Base-by-base conservation (phyloP, 2,888 invertebrate genomes). In the Trachelus stipa region DNA sequence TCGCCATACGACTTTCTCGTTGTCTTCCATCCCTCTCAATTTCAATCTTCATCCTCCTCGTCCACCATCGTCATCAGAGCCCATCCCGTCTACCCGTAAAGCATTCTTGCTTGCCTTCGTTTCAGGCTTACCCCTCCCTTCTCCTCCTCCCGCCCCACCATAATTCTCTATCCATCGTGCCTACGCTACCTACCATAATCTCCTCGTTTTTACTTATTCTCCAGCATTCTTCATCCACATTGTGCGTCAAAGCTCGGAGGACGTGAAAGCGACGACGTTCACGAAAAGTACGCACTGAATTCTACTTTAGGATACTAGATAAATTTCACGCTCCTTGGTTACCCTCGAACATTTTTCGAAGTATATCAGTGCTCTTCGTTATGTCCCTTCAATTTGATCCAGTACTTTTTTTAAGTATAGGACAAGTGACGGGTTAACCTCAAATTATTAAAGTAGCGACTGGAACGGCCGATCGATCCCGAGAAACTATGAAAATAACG, bases 1-100 rank as follows among this genome's bases (percentile, higher is more conserved):
- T 76, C 69, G 71, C 79, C 34, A 74, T 75, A 68, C 40, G 69
- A 56, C 56, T 73, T 37, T 73, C 76, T 76, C 37, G 40, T 69
- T 68, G 69, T 69, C 15, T 69, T 69, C 12, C n/a, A 12, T 69
- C 76, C 56, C 68, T n/a, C 76, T 23, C 76, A 71, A n/a, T 68
- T 74, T 35, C 71, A 56, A 34, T 40, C 76, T 33, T 73, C 73
- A 6, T 73, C 73, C 69, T 6, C 68, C 23, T 56, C 56, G 15
- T 23, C 40, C 40, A 40, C 40, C 23, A 1, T 23, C 23, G 9
- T 56, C 56, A 56, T 56, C 56, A 23, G 56, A 9, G 56, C 23
- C 56, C 9, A 23, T 23, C 15, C 56, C 56, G 56, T 56, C 2
- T 56, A 56, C 56, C 56, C 56, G 23, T 15, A 23, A 56, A 56